Evolutionary conservation across 1,140 invertebrate genomes (phyloP), one percentile per base, ranked within the genome.

Genomic region (Semibalanus balanoides): DNA sequence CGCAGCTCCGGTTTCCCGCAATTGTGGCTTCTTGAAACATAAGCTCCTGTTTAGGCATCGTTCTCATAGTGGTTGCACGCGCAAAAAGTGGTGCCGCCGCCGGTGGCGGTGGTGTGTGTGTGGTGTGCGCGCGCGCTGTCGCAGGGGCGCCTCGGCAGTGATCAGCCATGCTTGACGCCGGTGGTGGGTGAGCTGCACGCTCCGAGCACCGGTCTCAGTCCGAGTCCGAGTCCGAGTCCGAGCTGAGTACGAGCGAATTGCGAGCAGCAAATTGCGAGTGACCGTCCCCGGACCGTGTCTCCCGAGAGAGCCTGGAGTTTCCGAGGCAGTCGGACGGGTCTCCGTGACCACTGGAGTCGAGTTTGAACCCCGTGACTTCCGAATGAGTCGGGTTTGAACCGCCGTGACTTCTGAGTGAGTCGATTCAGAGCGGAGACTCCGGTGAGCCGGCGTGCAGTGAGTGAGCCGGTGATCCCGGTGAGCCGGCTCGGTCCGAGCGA

Each of bases 61-160:
- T 64, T 64, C 51, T 64, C 51, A 64, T 64, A 64, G 51, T 64
- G 51, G 51, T 64, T 64, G 51, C 51, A 64, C 51, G 51, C 51
- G 51, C 51, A 64, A 64, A 64, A 64, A 64, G 51, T 64, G 51
- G 51, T 64, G 51, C 51, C 22, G 51, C 51, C 51, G 51, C 14
- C 51, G 51, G 51, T 64, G 9, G 11, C 51, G 35, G n/a, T n/a
- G n/a, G n/a, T 40, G 35, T 40, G 35, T 40, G 35, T 40, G 35
- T 40, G 35, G 51, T 7, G 51, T 1, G 51, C 22, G 14, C 22
- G 51, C 35, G 11, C 51, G 51, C 14, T 64, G 11, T 11, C 51
- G 51, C 51, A 7, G 51, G 51, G 1, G 22, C 11, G 11, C 7
- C 51, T 1, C 14, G 7, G 14, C 51, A 64, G 51, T 64, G 51